phyloP scores from a whole-genome alignment of 2,888 invertebrate genomes.

The Pantelozetes paolii region DNA sequence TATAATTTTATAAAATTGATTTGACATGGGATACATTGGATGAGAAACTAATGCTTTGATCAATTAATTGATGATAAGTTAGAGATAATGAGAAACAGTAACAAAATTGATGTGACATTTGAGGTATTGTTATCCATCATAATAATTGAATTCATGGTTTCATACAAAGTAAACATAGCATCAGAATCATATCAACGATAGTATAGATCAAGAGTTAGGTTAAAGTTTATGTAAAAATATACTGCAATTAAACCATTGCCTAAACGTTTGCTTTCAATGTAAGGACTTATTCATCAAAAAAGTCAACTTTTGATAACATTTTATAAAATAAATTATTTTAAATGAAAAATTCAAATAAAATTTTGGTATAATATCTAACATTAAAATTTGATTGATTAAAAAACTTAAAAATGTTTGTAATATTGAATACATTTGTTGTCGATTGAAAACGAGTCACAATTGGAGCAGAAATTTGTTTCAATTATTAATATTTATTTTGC shows the following conservation, averaged over 20 bases:
- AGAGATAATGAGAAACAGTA: not conserved
- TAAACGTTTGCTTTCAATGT: not conserved
- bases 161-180: not conserved
- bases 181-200: not conserved
- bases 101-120: not conserved
- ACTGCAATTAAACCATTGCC: not conserved
- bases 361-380: not conserved
- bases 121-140: conserved; percentile 14
- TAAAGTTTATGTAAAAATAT: not conserved
- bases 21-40: not conserved
- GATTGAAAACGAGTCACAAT: not conserved
- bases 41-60: conserved; percentile 1
- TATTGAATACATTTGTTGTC: not conserved
- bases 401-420: not conserved
- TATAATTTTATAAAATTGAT: too few species aligned
- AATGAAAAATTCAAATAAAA: not conserved
- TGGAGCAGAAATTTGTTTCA: not conserved
- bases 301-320: not conserved
- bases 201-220: too few species aligned
- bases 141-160: not conserved
- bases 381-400: conserved; percentile 26
- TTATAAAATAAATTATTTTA: not conserved
- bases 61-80: not conserved
- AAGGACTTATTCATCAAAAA: not conserved
- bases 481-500: not conserved